Base-by-base conservation (phyloP, 2,113 vertebrate genomes). In the Shinisaurus crocodilurus region DNA sequence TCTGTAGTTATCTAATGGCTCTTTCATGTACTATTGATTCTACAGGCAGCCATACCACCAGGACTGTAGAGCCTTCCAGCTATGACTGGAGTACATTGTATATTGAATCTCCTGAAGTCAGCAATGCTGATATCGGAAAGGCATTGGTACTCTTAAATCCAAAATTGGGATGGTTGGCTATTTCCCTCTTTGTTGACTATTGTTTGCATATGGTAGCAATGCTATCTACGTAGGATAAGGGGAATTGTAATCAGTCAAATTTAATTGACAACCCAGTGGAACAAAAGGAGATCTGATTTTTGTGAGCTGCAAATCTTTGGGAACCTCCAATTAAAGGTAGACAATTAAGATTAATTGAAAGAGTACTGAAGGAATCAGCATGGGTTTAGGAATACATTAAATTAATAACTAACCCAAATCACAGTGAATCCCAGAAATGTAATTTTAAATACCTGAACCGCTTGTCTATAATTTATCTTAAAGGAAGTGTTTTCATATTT, bases 221-320 rank as follows among this genome's bases (percentile, higher is more conserved):
- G 89, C 93, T 94, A 94, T 93, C 93, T 92, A 92, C 92, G 86
- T 85, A 92, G 77, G 86, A 86, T 90, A 91, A 93, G 1, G 2
- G 87, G 86, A 83, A 93, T 32, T 29, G 43, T 89, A 95, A 96
- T 96, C 90, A 93, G 93, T 96, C 94, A 96, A 92, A 94, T 94
- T 94, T 96, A 96, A 96, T 94, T 95, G 95, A 94, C 94, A 96
- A 88, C 75, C 72, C 75, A 89, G n/a, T 91, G 87, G 86, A 95
- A 95, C 82, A 90, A 91, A 85, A 95, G 80, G 48, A 93, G 67
- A 89, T 94, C 90, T 93, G 92, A 95, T 96, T 91, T 95, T 92
- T 84, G 87, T 48, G 82, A 92, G 54, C 91, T 95, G 23, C 85
- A 82, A 93, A 89, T 94, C 92, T 94, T 93, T 85, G 54, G 60